Percentiles rank a stretch among this genome's conserved stretches.
These are phyloP conservation scores for Syngnathoides biaculeatus DNA, from an alignment of 2,113 vertebrate genomes.

Conservation along the genomic window DNA sequence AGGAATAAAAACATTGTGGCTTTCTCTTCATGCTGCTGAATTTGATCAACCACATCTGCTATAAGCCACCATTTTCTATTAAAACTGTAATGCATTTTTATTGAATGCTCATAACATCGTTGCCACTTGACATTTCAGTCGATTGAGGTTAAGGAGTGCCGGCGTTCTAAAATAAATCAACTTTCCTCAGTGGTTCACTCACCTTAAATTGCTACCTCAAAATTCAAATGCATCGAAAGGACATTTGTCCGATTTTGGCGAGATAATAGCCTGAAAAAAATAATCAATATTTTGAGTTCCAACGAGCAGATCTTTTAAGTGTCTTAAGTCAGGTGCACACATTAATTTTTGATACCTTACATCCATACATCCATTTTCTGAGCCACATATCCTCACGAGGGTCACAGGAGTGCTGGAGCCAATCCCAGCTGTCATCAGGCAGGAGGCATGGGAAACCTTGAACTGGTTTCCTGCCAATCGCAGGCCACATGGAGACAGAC, in stretches of 20 bases:
- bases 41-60: not conserved
- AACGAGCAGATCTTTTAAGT: too few relatives aligned
- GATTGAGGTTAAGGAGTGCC: not conserved
- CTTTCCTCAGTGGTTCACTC: not conserved
- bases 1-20: slow-evolving; percentile 60
- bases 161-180: not conserved
- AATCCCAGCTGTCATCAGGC: too few relatives aligned
- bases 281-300: too few relatives aligned
- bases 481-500: too few relatives aligned
- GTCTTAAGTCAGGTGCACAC: too few relatives aligned
- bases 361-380: too few relatives aligned
- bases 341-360: too few relatives aligned
- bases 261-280: too few relatives aligned
- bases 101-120: not conserved
- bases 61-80: slow-evolving; percentile 1
- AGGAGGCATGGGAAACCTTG: too few relatives aligned
- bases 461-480: too few relatives aligned
- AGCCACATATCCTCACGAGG: too few relatives aligned
- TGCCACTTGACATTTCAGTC: slow-evolving; percentile 2
- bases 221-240: not conserved
- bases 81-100: slow-evolving; percentile 1
- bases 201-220: not conserved
- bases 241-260: not conserved
- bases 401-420: too few relatives aligned
- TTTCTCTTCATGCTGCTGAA: slow-evolving; percentile 26